These are phyloP conservation scores for Delia radicum DNA, from an alignment of 1,140 invertebrate genomes.

Conservation along the genomic window DNA sequence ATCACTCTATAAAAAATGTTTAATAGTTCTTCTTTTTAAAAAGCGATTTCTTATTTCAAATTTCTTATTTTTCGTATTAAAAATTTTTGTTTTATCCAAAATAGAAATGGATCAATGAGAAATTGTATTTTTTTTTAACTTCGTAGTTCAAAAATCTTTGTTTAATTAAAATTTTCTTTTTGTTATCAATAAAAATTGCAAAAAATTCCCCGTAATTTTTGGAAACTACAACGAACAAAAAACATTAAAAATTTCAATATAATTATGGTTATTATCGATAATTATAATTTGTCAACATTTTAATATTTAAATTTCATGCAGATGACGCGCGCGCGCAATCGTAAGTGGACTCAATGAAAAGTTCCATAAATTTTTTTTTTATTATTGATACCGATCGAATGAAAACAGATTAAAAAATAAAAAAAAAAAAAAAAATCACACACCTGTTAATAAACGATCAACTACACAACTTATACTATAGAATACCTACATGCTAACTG, in stretches of 20 bases:
- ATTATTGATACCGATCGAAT: too few relatives aligned
- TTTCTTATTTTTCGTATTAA: too few relatives aligned
- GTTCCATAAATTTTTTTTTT: too few relatives aligned
- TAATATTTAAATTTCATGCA: conserved; percentile 1
- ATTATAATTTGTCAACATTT: neutral
- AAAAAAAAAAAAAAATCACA: neutral
- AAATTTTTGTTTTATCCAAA: too few relatives aligned
- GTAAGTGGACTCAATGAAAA: neutral
- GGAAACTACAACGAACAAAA: neutral
- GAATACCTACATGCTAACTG: neutral
- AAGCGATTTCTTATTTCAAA: too few relatives aligned
- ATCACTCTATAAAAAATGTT: too few relatives aligned
- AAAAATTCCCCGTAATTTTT: neutral
- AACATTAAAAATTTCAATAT: neutral
- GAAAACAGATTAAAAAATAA: neutral
- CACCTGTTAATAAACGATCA: neutral
- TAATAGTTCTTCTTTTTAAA: too few relatives aligned
- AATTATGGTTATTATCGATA: neutral
- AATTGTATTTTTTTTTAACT: too few relatives aligned
- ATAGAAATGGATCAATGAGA: too few relatives aligned
- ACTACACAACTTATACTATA: neutral
- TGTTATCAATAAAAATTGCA: too few relatives aligned
- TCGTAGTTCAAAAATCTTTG: too few relatives aligned
- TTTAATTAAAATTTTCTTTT: too few relatives aligned
- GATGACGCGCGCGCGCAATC: conserved; percentile 8